Evolutionary conservation across 2,113 vertebrate genomes (phyloP).

Genomic region (Burhinus oedicnemus): DNA sequence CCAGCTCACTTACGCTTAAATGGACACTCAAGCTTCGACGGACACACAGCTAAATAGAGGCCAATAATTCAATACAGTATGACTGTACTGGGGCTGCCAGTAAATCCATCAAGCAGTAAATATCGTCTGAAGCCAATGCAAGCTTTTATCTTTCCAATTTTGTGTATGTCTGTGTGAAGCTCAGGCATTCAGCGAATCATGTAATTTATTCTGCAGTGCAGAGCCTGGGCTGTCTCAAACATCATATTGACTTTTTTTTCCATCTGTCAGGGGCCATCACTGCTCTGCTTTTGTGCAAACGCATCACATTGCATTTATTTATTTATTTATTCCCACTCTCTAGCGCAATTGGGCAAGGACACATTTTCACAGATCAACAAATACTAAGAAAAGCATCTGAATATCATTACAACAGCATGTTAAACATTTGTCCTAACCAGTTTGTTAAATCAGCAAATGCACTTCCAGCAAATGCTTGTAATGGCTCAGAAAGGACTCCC

Average conservation of each 20-base stretch:
- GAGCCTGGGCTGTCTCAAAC: conserved; percentile 79
- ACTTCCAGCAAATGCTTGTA: conserved; percentile 76
- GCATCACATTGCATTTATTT: conserved; percentile 78
- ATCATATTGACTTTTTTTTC: conserved; percentile 82
- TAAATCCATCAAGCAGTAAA: conserved; percentile 89
- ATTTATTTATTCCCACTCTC: conserved; percentile 76
- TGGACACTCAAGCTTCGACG: conserved; percentile 80
- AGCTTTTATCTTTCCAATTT: conserved; percentile 89
- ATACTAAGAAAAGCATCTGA: conserved; percentile 80
- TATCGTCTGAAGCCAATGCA: conserved; percentile 86
- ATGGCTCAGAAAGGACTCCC: conserved; percentile 77
- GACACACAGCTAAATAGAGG: conserved; percentile 85
- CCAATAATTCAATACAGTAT: conserved; percentile 88
- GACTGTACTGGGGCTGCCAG: conserved; percentile 82
- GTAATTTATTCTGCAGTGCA: conserved; percentile 85
- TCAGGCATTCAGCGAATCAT: conserved; percentile 82
- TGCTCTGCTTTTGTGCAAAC: conserved; percentile 72
- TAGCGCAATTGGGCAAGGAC: conserved; percentile 74
- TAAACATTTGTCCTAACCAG: conserved; percentile 80
- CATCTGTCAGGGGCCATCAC: conserved; percentile 82
- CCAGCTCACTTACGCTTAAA: conserved; percentile 86
- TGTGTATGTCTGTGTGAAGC: conserved; percentile 80
- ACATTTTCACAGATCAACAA: conserved; percentile 79
- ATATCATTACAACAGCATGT: conserved; percentile 79
- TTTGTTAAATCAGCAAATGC: conserved; percentile 82